A percentile compares a stretch with the other conserved stretches of the same genome.
phyloP scores from a whole-genome alignment of 2,888 invertebrate genomes.

The Dasypolia templi region DNA sequence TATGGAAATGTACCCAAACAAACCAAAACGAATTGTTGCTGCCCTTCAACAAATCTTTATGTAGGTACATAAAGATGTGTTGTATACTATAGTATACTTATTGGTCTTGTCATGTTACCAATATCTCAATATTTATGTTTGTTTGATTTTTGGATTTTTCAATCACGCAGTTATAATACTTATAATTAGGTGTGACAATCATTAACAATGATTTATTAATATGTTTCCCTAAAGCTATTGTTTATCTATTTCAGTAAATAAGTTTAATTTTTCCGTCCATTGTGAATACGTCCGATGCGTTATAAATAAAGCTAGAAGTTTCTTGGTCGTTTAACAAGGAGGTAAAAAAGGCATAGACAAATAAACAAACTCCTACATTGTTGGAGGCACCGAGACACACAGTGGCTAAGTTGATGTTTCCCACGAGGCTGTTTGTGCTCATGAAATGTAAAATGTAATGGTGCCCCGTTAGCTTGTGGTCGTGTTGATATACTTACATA shows the following conservation, averaged over 20 bases:
- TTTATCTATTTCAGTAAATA: conserved; percentile 20
- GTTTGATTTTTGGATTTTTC: conserved; percentile 5
- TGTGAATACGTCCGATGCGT: neutral
- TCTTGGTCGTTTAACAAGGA: conserved; percentile 31
- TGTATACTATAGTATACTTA: no score
- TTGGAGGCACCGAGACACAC: conserved; percentile 63
- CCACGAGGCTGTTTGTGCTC: conserved; percentile 79
- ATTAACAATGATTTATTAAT: conserved; percentile 17
- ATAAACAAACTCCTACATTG: conserved; percentile 57
- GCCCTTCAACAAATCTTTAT: no score
- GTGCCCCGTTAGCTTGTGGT: conserved; percentile 75
- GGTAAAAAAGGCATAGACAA: conserved; percentile 37
- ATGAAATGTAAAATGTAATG: conserved; percentile 81
- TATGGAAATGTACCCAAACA: neutral
- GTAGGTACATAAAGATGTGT: neutral
- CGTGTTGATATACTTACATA: conserved; percentile 25
- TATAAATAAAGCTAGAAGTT: neutral
- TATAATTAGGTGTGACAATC: neutral
- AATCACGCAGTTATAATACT: neutral
- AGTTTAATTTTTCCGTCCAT: conserved; percentile 24
- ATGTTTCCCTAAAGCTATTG: conserved; percentile 5
- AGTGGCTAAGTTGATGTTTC: conserved; percentile 79
- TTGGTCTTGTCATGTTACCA: neutral
- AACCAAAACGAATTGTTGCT: no score
- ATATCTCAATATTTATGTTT: neutral